phyloP scores from a whole-genome alignment of 2,888 invertebrate genomes.

The Nymphalis urticae region DNA sequence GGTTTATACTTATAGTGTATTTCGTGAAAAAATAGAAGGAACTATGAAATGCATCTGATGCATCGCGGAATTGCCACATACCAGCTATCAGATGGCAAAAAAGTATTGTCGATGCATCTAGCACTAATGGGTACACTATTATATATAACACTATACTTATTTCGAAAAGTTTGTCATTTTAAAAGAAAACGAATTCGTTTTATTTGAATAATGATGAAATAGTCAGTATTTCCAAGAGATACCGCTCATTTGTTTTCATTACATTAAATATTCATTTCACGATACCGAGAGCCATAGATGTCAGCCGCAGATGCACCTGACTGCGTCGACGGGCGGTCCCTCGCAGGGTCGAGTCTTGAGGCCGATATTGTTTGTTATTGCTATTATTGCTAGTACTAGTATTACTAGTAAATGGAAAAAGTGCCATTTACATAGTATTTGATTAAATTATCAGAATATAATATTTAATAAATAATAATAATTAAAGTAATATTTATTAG shows the following conservation, averaged over 20 bases:
- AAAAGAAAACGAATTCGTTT: not conserved
- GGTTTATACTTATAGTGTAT: not conserved
- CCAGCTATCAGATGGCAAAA: not conserved
- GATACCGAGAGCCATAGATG: constrained; percentile 58
- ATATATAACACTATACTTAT: too few relatives aligned
- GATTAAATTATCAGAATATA: too few relatives aligned
- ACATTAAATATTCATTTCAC: constrained; percentile 49
- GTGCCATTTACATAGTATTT: too few relatives aligned
- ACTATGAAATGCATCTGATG: too few relatives aligned
- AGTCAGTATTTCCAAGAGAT: constrained; percentile 29
- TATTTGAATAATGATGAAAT: constrained; percentile 4
- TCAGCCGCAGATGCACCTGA: constrained; percentile 53
- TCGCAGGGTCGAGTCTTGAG: constrained; percentile 35
- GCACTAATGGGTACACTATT: too few relatives aligned
- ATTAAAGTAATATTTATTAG: too few relatives aligned
- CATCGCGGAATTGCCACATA: too few relatives aligned
- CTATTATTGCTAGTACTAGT: constrained; percentile 25
- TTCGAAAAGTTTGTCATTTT: not conserved
- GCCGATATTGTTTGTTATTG: constrained; percentile 36
- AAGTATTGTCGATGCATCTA: too few relatives aligned
- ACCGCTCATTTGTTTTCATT: constrained; percentile 41
- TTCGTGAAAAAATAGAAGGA: not conserved
- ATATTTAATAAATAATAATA: too few relatives aligned
- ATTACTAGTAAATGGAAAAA: not conserved
- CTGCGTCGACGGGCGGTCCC: constrained; percentile 37